These are phyloP conservation scores for Platerodrilus igneus DNA, from an alignment of 2,888 invertebrate species.

Conservation along the genomic window DNA sequence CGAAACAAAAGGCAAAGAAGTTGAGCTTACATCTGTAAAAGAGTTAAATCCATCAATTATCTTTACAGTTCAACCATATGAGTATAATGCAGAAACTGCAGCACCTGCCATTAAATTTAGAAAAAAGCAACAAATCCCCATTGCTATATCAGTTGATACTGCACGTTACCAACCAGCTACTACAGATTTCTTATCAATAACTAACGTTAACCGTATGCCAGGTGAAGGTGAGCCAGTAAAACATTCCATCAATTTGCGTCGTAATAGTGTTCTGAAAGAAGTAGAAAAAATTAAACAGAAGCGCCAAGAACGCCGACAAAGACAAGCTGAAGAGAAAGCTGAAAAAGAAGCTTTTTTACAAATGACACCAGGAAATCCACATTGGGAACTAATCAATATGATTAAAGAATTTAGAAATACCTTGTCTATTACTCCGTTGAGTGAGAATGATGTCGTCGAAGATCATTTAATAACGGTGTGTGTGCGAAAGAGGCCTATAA, in stretches of 20 bases:
- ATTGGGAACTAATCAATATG: conserved; percentile 40
- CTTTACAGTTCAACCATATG: no score
- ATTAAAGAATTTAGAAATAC: conserved; percentile 64
- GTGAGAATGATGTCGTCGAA: conserved; percentile 80
- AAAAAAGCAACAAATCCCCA: conserved; percentile 30
- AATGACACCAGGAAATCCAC: conserved; percentile 90
- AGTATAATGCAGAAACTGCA: no score
- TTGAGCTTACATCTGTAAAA: conserved; percentile 86
- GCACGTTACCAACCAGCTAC: no score
- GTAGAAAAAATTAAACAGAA: conserved; percentile 96
- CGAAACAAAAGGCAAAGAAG: conserved; percentile 99
- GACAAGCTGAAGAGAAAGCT: conserved; percentile 88
- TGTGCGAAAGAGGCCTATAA: conserved; percentile 93
- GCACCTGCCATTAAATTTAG: conserved; percentile 37
- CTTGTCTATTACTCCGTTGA: conserved; percentile 52
- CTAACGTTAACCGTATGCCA: no score
- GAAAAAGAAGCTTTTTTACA: conserved; percentile 91
- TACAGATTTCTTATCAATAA: neutral
- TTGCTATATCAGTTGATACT: no score
- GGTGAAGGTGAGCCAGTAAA: no score
- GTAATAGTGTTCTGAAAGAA: conserved; percentile 89
- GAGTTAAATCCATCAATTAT: conserved; percentile 81
- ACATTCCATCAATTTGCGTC: no score
- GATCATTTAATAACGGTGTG: conserved; percentile 98
- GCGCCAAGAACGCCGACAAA: conserved; percentile 86